These are phyloP conservation scores for Myotis vivesi DNA, from an alignment of 2,797 vertebrate genomes.

Conservation along the genomic window DNA sequence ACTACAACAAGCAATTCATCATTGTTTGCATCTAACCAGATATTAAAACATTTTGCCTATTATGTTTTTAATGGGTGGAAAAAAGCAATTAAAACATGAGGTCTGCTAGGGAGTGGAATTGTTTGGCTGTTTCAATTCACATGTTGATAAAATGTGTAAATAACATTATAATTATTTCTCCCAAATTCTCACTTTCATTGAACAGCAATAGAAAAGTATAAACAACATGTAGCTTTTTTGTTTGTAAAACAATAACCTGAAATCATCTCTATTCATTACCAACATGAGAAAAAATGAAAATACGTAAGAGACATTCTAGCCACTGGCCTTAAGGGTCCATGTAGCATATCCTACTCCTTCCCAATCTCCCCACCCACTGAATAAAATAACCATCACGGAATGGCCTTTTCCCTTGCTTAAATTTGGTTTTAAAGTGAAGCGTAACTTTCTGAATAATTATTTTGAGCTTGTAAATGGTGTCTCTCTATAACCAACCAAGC, in stretches of 20 bases:
- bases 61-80: neutral
- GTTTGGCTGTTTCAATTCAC: neutral
- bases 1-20: neutral
- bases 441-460: constrained; percentile 95
- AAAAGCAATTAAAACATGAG: constrained; percentile 31
- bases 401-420: constrained; percentile 84
- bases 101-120: neutral
- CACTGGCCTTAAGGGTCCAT: neutral
- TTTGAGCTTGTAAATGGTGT: constrained; percentile 94
- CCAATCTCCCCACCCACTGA: constrained; percentile 26
- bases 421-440: constrained; percentile 89
- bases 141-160: constrained; percentile 20
- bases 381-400: constrained; percentile 59
- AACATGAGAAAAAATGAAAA: neutral
- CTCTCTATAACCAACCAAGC: constrained; percentile 91
- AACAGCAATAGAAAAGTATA: neutral
- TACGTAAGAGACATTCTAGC: neutral
- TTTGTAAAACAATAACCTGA: constrained; percentile 34
- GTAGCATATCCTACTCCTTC: neutral
- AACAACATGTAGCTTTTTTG: neutral
- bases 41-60: neutral
- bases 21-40: neutral
- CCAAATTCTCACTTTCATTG: constrained; percentile 2
- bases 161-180: constrained; percentile 42
- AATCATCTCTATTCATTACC: neutral